Conservation (phyloP, 2,113 vertebrate genomes). For the Mormyrus lacerda region DNA sequence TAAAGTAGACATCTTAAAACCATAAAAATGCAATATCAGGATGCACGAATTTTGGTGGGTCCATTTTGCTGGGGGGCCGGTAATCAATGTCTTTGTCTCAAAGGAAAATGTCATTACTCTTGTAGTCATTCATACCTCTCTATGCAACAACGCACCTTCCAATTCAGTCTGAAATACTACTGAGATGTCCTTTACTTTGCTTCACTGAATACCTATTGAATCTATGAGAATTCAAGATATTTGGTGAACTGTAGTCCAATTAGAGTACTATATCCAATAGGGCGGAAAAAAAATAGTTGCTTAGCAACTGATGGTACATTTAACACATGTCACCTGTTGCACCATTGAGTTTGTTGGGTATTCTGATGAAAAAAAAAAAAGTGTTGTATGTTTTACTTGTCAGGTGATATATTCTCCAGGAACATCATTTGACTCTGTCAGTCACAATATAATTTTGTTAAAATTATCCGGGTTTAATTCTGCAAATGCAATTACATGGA, state of each 20-base stretch:
- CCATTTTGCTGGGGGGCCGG: background rate
- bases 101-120: background rate
- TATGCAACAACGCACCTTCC: background rate
- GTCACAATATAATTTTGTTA: background rate
- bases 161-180: background rate
- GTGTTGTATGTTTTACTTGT: background rate
- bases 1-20: background rate
- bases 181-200: background rate
- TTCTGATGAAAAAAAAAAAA: background rate
- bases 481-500: slow-evolving; percentile 10
- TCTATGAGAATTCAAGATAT: background rate
- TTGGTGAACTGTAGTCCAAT: background rate
- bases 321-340: background rate
- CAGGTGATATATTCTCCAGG: background rate
- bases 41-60: background rate
- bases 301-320: slow-evolving; percentile 9
- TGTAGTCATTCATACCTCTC: background rate
- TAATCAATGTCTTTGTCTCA: background rate
- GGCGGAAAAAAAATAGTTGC: background rate
- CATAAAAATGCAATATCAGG: background rate
- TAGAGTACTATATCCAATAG: background rate
- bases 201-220: background rate
- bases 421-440: background rate
- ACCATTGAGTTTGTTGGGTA: background rate
- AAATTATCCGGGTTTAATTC: background rate